A percentile compares a stretch with the other conserved stretches of the same genome.
These are phyloP conservation scores for Ladona fulva DNA, from an alignment of 1,140 invertebrate species.

Conservation along the genomic window DNA sequence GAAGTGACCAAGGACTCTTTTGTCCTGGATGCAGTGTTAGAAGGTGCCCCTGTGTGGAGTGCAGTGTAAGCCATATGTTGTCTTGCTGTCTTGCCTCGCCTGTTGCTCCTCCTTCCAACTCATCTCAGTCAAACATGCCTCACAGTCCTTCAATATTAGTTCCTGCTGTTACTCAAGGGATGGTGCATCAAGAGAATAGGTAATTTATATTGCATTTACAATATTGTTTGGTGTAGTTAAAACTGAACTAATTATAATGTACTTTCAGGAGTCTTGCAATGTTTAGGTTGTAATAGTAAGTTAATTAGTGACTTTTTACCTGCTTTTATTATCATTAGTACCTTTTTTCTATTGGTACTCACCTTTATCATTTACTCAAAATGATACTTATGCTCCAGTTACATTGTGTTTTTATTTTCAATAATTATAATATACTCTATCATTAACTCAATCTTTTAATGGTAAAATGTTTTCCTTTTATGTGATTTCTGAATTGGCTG, in stretches of 20 bases:
- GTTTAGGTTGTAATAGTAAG: not conserved
- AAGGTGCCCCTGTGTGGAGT: constrained; percentile 28
- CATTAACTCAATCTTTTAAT: no score
- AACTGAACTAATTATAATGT: not conserved
- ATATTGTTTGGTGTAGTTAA: not conserved
- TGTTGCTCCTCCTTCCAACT: not conserved
- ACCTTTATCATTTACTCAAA: no score
- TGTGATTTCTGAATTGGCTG: no score
- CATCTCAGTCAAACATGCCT: not conserved
- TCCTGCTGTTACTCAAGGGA: not conserved
- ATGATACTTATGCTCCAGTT: no score
- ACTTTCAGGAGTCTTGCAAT: not conserved
- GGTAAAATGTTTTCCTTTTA: no score
- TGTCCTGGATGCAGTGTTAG: constrained; percentile 22
- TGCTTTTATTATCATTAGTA: no score
- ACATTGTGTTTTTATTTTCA: no score
- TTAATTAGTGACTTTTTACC: no score
- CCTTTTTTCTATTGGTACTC: no score
- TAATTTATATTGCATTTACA: not conserved
- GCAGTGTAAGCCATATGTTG: constrained; percentile 24
- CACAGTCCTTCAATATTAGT: not conserved
- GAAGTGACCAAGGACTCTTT: constrained; percentile 12
- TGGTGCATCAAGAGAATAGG: not conserved
- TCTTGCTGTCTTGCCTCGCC: constrained; percentile 18
- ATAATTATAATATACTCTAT: no score